Conservation (phyloP, 2,113 vertebrate species). For the Mastomys natalensis region DNA sequence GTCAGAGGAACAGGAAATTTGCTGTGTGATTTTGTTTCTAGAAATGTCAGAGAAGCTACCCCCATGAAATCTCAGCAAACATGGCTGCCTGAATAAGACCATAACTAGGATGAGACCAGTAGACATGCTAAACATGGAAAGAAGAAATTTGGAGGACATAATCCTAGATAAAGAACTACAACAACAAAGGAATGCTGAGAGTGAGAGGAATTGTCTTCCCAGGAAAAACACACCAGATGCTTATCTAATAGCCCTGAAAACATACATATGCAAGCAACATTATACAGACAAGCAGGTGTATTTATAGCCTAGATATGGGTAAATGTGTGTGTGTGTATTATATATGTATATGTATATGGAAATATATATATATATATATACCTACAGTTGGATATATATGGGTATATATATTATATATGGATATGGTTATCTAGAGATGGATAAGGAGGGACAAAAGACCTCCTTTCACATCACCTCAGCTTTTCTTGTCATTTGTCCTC, state of each 20-base stretch:
- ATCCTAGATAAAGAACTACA: not conserved
- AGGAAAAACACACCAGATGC: not conserved
- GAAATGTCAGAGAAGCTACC: not conserved
- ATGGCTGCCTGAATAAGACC: not conserved
- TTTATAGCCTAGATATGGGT: not conserved
- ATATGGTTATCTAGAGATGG: too few species aligned
- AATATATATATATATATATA: not conserved
- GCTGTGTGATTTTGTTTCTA: not conserved
- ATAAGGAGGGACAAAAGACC: too few species aligned
- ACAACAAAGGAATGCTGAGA: not conserved
- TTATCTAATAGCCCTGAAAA: not conserved
- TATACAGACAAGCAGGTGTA: not conserved
- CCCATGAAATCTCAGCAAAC: not conserved
- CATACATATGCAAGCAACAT: not conserved
- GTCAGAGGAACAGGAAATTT: not conserved
- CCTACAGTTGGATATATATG: too few species aligned
- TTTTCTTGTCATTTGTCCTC: too few species aligned
- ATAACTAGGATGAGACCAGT: not conserved
- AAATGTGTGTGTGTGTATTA: not conserved
- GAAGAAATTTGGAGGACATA: not conserved
- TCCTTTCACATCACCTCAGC: too few species aligned
- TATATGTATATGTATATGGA: too few species aligned
- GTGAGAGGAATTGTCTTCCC: not conserved
- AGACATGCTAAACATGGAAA: not conserved
- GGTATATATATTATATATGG: too few species aligned